Evolutionary conservation across 2,113 vertebrate species (phyloP).

Genomic region (Cygnus buccinator): DNA sequence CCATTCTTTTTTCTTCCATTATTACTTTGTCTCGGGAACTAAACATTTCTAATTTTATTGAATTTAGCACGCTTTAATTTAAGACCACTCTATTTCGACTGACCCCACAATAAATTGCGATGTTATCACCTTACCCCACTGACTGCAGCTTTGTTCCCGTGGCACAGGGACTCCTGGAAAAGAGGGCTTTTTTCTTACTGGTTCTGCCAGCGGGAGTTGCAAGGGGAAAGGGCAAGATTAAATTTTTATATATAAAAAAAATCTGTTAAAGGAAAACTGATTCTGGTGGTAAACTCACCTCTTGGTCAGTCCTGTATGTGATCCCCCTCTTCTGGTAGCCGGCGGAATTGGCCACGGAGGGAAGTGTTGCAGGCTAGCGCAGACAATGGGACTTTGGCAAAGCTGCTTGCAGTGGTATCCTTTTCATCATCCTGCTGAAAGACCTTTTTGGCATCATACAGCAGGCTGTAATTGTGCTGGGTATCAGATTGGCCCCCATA

Average conservation of each 20-base stretch:
- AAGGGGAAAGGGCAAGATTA: background rate
- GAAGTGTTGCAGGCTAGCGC: rapidly evolving
- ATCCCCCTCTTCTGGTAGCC: constrained; percentile 59
- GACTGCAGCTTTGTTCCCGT: background rate
- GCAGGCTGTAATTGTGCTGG: background rate
- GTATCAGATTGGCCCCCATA: rapidly evolving
- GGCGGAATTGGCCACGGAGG: background rate
- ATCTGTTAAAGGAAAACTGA: background rate
- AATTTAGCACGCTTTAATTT: background rate
- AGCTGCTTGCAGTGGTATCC: background rate
- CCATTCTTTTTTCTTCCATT: background rate
- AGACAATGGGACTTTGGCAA: constrained; percentile 18
- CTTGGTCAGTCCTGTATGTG: constrained; percentile 27
- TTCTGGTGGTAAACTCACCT: background rate
- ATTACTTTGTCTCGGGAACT: background rate
- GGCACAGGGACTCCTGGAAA: background rate
- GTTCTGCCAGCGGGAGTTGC: background rate
- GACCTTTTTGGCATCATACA: background rate
- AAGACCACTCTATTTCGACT: background rate
- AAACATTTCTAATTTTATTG: background rate
- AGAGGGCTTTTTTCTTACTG: background rate
- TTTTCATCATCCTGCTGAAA: background rate
- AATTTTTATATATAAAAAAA: background rate
- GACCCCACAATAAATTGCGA: background rate
- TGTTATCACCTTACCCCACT: background rate